These are phyloP conservation scores for Otolemur garnettii DNA, from an alignment of 2,113 vertebrate genomes.

Conservation along the genomic window DNA sequence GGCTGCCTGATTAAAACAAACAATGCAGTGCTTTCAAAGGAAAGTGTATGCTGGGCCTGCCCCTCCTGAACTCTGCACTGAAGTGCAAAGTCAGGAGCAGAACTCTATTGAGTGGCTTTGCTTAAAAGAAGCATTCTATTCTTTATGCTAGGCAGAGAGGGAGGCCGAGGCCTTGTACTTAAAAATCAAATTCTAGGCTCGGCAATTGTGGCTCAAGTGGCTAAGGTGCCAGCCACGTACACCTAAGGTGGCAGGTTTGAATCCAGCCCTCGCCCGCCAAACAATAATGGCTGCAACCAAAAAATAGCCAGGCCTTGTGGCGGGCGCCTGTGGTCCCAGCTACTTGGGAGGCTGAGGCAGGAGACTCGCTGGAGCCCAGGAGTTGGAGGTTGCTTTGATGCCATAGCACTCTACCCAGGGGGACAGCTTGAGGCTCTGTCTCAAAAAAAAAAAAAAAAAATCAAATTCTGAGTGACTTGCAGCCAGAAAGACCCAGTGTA, in stretches of 20 bases:
- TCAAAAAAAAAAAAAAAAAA: not conserved
- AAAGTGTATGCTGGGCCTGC: not conserved
- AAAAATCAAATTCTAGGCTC: not conserved
- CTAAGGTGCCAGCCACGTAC: too few relatives aligned
- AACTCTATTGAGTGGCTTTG: not conserved
- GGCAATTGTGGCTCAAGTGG: too few relatives aligned
- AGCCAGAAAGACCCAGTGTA: not conserved
- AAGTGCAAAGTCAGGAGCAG: not conserved
- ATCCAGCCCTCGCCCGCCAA: too few relatives aligned
- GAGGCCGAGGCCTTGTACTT: not conserved
- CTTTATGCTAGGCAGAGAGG: not conserved
- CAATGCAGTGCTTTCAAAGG: constrained; percentile 61
- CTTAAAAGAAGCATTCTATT: not conserved
- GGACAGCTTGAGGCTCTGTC: too few relatives aligned
- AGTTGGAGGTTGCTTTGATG: too few relatives aligned
- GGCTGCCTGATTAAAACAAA: constrained; percentile 76
- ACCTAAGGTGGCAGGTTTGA: too few relatives aligned
- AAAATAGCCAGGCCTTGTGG: too few relatives aligned
- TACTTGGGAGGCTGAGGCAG: too few relatives aligned
- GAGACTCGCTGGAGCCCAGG: too few relatives aligned
- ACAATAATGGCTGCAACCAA: too few relatives aligned
- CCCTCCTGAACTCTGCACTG: not conserved
- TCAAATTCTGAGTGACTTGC: not conserved
- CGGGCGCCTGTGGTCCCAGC: too few relatives aligned
- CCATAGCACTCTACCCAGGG: too few relatives aligned